A percentile compares a stretch with the other conserved stretches of the same genome.
Evolutionary conservation across 2,113 vertebrate species (phyloP).

Genomic region (Helogale parvula): DNA sequence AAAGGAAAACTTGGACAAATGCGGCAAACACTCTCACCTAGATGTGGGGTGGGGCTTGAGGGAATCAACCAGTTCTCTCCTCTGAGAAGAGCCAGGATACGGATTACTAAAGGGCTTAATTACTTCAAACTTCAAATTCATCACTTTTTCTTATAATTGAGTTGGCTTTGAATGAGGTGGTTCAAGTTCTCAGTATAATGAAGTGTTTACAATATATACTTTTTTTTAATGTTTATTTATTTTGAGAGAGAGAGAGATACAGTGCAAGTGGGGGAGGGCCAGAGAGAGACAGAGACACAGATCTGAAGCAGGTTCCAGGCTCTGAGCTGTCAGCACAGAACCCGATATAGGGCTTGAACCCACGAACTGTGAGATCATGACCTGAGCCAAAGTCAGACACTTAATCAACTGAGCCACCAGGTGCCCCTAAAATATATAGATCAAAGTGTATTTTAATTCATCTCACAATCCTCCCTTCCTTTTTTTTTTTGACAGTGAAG

Average conservation of each 20-base stretch:
- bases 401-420: too few species aligned
- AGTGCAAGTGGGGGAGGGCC: too few species aligned
- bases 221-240: too few species aligned
- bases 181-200: slow-evolving; percentile 36
- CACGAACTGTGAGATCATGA: too few species aligned
- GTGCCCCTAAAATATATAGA: background rate
- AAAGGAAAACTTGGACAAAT: background rate
- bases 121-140: background rate
- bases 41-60: background rate
- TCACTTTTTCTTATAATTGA: slow-evolving; percentile 23
- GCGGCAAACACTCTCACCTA: background rate
- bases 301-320: too few species aligned
- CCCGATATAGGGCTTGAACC: too few species aligned
- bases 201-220: slow-evolving; percentile 38
- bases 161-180: slow-evolving; percentile 43
- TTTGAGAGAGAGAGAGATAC: too few species aligned
- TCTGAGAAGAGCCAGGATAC: background rate
- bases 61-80: background rate
- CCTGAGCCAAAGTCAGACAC: too few species aligned
- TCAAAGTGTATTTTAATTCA: slow-evolving; percentile 35
- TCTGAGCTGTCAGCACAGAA: too few species aligned
- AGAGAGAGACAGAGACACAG: too few species aligned
- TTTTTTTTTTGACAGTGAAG: background rate
- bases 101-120: background rate
- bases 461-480: too few species aligned